phyloP scores from a whole-genome alignment of 2,113 vertebrate genomes.

The Platanista minor region DNA sequence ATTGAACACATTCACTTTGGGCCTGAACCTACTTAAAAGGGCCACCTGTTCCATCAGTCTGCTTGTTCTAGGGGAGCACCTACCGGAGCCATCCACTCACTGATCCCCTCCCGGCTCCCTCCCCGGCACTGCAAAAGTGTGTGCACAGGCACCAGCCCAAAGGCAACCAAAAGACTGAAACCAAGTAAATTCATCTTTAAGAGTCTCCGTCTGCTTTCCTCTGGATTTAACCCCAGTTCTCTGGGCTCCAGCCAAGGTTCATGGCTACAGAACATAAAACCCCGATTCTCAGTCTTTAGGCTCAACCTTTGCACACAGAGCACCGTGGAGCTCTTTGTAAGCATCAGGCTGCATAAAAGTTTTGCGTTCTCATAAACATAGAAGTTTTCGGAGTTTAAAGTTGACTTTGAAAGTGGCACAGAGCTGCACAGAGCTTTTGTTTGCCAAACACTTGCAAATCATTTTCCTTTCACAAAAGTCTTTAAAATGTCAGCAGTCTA shows the following conservation, averaged over 20 bases:
- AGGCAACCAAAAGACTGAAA: background rate
- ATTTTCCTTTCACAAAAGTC: conserved; percentile 52
- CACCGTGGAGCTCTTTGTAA: background rate
- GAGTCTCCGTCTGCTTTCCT: background rate
- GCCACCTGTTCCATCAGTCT: background rate
- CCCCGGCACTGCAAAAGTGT: background rate
- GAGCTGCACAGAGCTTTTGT: conserved; percentile 55
- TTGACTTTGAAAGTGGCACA: conserved; percentile 50
- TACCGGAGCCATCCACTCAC: background rate
- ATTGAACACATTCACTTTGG: background rate
- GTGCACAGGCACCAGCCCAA: background rate
- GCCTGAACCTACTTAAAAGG: background rate
- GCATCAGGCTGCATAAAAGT: background rate
- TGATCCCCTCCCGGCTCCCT: background rate
- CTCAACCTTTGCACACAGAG: background rate
- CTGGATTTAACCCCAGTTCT: background rate
- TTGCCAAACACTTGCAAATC: conserved; percentile 52
- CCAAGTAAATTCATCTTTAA: background rate
- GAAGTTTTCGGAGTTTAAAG: background rate
- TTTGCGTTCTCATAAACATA: background rate
- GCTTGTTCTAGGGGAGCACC: background rate
- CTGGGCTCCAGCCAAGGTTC: background rate
- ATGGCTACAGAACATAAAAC: background rate
- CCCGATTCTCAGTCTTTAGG: background rate
- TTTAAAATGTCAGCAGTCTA: conserved; percentile 45